Percentiles rank a stretch among this genome's conserved stretches.
These are phyloP conservation scores for Oriolus oriolus DNA, from an alignment of 2,113 vertebrate genomes.

Conservation along the genomic window DNA sequence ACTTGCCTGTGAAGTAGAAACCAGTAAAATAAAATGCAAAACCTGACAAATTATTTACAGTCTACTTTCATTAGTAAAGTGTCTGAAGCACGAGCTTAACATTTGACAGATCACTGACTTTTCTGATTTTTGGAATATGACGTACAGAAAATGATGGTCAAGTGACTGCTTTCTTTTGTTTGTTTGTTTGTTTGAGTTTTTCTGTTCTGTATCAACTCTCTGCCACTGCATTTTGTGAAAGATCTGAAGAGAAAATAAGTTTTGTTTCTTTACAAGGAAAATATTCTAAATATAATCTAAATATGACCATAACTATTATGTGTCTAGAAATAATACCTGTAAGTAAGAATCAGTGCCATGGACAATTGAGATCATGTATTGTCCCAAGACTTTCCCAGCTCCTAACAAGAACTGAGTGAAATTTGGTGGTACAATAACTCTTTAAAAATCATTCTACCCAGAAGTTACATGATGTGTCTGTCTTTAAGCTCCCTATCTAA, in stretches of 20 bases:
- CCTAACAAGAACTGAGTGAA: neutral
- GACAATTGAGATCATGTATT: neutral
- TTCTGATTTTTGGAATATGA: neutral
- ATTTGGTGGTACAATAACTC: neutral
- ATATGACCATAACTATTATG: neutral
- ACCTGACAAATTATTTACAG: neutral
- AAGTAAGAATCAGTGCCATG: neutral
- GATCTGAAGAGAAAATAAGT: neutral
- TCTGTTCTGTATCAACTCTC: neutral
- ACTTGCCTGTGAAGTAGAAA: neutral
- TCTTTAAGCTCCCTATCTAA: neutral
- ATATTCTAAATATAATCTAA: neutral
- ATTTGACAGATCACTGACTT: neutral
- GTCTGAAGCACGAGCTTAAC: neutral
- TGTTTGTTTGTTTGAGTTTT: neutral
- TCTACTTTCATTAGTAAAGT: neutral
- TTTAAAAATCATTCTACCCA: neutral
- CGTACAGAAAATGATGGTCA: neutral
- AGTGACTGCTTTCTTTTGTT: neutral
- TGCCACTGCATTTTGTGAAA: neutral
- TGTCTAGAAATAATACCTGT: neutral
- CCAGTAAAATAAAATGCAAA: neutral
- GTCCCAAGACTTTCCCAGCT: neutral
- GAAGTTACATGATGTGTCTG: neutral
- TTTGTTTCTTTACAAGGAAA: neutral